Conservation (phyloP, 2,113 vertebrate species). For the Chaetops frenatus region DNA sequence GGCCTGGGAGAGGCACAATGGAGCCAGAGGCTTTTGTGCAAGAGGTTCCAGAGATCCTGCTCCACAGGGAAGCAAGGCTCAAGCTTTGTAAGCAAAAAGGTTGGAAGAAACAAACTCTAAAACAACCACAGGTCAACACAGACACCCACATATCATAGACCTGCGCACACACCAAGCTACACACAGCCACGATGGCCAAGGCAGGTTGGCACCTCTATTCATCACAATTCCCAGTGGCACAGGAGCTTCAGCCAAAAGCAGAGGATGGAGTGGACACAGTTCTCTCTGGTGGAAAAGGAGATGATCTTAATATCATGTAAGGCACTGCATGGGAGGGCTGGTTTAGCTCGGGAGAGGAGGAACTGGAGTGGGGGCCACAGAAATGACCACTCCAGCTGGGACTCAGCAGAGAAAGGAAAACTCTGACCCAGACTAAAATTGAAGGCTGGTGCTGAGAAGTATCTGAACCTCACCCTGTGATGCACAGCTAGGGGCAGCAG, state of each 20-base stretch:
- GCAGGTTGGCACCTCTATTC: not conserved
- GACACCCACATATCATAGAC: not conserved
- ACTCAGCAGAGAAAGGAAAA: not conserved
- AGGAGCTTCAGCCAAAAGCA: not conserved
- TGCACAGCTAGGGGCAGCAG: not conserved
- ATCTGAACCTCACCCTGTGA: not conserved
- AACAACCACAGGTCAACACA: not conserved
- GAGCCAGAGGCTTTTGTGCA: not conserved
- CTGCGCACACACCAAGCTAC: not conserved
- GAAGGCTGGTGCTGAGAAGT: not conserved
- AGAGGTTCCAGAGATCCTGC: not conserved
- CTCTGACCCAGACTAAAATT: accelerated
- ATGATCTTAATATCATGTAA: not conserved
- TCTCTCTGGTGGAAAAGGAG: not conserved
- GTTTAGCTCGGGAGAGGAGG: not conserved
- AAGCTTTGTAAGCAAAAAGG: not conserved
- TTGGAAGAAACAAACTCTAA: not conserved
- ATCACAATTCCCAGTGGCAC: not conserved
- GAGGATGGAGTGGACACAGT: not conserved
- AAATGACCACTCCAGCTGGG: not conserved
- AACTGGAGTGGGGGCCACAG: not conserved
- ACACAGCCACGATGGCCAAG: not conserved
- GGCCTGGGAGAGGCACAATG: not conserved
- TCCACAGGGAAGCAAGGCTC: not conserved
- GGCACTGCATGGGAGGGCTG: not conserved